Conservation (phyloP, 2,113 vertebrate species). For the Scomber japonicus region DNA sequence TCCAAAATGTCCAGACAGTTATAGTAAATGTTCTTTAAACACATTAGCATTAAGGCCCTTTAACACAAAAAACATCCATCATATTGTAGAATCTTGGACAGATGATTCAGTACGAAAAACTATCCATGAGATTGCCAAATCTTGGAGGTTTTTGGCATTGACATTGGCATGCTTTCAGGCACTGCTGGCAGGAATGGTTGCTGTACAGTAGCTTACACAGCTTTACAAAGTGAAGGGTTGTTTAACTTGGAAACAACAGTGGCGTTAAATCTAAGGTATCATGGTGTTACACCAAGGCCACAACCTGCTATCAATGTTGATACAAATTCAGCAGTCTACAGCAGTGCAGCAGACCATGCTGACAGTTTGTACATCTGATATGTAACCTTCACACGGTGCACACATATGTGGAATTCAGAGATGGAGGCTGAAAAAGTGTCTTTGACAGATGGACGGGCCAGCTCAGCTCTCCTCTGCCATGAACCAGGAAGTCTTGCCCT, state of each 20-base stretch:
- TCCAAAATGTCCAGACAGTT: no score
- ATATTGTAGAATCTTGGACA: constrained; percentile 15
- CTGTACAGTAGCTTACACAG: not conserved
- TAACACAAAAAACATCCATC: not conserved
- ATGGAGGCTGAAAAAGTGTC: constrained; percentile 19
- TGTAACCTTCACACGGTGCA: constrained; percentile 38
- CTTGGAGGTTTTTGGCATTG: constrained; percentile 14
- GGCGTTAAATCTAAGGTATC: not conserved
- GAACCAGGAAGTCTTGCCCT: constrained; percentile 53
- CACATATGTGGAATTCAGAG: constrained; percentile 56
- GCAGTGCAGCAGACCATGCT: constrained; percentile 11
- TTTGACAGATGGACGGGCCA: constrained; percentile 55
- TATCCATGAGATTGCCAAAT: not conserved
- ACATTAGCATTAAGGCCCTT: no score
- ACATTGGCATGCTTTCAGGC: constrained; percentile 12
- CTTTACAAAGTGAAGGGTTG: constrained; percentile 19
- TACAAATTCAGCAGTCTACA: constrained; percentile 1
- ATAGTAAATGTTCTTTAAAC: no score
- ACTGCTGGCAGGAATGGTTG: constrained; percentile 18
- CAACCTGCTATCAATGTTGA: constrained; percentile 20
- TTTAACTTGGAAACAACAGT: constrained; percentile 13
- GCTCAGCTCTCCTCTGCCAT: constrained; percentile 19
- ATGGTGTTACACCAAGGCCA: not conserved
- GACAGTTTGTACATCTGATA: constrained; percentile 46
- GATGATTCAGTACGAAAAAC: not conserved